Percentiles rank a stretch among this genome's conserved stretches.
These are phyloP conservation scores for Dendroctonus ponderosae DNA, from an alignment of 1,140 invertebrate species.

Conservation along the genomic window DNA sequence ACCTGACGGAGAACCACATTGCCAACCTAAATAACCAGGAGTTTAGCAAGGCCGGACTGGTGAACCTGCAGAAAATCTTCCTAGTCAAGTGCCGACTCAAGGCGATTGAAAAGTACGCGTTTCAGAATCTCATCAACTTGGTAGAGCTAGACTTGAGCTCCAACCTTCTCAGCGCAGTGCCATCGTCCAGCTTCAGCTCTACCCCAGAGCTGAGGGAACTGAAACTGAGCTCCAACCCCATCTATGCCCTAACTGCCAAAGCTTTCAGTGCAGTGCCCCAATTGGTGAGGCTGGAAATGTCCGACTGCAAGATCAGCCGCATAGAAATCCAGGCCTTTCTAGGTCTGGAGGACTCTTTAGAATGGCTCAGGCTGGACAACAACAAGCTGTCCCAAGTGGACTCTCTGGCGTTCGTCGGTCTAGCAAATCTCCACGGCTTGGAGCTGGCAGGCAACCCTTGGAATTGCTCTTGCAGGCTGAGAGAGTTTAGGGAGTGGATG, in stretches of 20 bases:
- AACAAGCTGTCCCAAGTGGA: conserved; percentile 68
- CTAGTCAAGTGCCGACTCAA: conserved; percentile 64
- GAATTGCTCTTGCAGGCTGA: conserved; percentile 77
- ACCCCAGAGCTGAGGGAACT: conserved; percentile 74
- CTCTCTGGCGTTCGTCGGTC: conserved; percentile 62
- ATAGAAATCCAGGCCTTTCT: conserved; percentile 70
- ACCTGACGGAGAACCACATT: conserved; percentile 71
- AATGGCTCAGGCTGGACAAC: conserved; percentile 73
- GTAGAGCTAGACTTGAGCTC: conserved; percentile 77
- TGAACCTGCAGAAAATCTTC: conserved; percentile 78
- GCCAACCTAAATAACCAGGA: conserved; percentile 65
- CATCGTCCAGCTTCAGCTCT: conserved; percentile 67
- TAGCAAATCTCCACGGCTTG: conserved; percentile 70
- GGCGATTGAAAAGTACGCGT: conserved; percentile 63
- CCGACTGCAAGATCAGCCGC: conserved; percentile 64
- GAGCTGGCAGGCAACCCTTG: conserved; percentile 72
- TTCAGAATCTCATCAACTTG: conserved; percentile 68
- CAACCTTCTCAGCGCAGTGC: conserved; percentile 66
- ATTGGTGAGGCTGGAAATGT: conserved; percentile 70
- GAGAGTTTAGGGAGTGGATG: conserved; percentile 76
- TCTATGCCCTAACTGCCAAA: conserved; percentile 65
- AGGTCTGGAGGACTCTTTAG: conserved; percentile 66
- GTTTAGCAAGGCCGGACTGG: conserved; percentile 67
- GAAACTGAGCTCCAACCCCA: conserved; percentile 70
- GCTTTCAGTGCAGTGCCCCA: conserved; percentile 68